These are phyloP conservation scores for Anguilla anguilla DNA, from an alignment of 2,797 vertebrate genomes.

Conservation along the genomic window DNA sequence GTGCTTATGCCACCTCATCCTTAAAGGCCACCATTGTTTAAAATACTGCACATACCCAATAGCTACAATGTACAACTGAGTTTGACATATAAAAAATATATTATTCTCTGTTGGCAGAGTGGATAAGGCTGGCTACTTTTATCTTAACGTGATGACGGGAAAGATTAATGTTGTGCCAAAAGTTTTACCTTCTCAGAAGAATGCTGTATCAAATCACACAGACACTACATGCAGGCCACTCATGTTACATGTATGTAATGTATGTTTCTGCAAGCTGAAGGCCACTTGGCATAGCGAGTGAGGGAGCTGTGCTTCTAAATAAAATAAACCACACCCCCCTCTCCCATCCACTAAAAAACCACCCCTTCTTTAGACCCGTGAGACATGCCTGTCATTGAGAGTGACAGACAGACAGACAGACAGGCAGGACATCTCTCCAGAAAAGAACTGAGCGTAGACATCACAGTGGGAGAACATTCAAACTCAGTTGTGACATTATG, in stretches of 20 bases:
- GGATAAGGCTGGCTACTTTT: not conserved
- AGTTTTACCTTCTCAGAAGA: not conserved
- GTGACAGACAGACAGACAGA: not conserved
- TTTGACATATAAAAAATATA: not conserved
- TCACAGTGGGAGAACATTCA: not conserved
- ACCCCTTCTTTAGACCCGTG: not conserved
- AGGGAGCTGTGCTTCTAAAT: constrained; percentile 1
- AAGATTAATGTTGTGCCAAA: not conserved
- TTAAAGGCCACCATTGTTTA: not conserved
- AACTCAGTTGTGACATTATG: not conserved
- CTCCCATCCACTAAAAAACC: not conserved
- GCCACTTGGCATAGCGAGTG: not conserved
- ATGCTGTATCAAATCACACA: not conserved
- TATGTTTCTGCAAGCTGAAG: not conserved
- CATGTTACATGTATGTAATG: constrained; percentile 5
- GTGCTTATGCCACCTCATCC: not conserved
- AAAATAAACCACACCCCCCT: not conserved
- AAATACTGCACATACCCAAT: not conserved
- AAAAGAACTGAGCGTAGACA: not conserved
- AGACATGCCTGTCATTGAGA: not conserved
- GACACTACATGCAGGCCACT: not conserved
- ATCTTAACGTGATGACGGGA: not conserved
- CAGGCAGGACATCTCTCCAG: not conserved
- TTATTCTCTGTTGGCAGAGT: not conserved
- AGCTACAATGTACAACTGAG: not conserved